phyloP scores from a whole-genome alignment of 2,888 invertebrate species.

The Hemaris fuciformis region DNA sequence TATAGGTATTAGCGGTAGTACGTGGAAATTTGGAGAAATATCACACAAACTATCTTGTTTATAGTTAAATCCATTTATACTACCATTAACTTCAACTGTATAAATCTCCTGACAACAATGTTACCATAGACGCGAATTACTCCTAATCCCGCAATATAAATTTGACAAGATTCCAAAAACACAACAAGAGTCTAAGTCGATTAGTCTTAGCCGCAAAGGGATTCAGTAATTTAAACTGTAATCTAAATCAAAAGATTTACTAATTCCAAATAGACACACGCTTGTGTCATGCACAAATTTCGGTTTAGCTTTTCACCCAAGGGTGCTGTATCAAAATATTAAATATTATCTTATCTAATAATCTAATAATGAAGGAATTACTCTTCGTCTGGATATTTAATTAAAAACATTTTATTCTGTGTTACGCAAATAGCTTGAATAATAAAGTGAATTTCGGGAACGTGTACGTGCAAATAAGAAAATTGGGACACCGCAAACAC shows the following conservation, averaged over 20 bases:
- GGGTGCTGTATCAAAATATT: background rate
- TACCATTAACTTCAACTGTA: too few relatives aligned
- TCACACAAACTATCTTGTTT: too few relatives aligned
- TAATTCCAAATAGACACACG: background rate
- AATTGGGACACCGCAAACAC: constrained; percentile 55
- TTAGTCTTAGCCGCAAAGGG: background rate
- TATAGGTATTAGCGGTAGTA: too few relatives aligned
- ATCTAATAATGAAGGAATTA: background rate
- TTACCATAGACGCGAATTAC: too few relatives aligned
- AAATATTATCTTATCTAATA: background rate
- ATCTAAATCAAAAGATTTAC: background rate
- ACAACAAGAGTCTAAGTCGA: too few relatives aligned
- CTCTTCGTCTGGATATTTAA: background rate
- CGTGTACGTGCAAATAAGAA: constrained; percentile 36
- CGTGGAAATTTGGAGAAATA: too few relatives aligned
- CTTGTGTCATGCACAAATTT: background rate
- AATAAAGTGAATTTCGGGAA: background rate
- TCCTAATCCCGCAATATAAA: too few relatives aligned
- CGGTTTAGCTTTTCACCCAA: background rate
- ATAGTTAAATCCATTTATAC: too few relatives aligned
- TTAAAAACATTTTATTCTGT: background rate
- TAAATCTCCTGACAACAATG: too few relatives aligned
- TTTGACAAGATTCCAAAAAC: too few relatives aligned
- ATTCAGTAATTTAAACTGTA: background rate
- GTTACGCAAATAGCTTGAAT: too few relatives aligned